These are phyloP conservation scores for Drosophila guanche DNA, from an alignment of 1,140 invertebrate species.

Conservation along the genomic window DNA sequence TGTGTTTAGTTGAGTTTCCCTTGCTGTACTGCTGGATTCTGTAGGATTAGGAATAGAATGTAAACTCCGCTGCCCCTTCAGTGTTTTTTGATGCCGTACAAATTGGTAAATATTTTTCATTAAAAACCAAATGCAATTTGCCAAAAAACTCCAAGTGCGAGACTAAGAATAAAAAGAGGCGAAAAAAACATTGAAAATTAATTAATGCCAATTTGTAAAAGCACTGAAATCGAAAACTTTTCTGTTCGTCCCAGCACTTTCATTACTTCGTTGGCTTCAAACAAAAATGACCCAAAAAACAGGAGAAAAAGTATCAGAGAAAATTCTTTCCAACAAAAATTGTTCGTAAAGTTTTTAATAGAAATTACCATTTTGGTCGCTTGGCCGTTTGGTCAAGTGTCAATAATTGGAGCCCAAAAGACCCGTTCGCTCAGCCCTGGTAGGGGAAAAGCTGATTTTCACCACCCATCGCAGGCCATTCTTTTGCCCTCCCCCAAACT, in stretches of 20 bases:
- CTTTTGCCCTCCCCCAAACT: neutral
- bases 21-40: neutral
- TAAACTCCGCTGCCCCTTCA: neutral
- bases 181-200: conserved; percentile 68
- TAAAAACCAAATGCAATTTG: conserved; percentile 49
- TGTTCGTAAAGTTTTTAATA: conserved; percentile 74
- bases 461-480: neutral
- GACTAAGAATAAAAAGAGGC: conserved; percentile 12
- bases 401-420: conserved; percentile 63
- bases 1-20: neutral
- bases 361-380: conserved; percentile 78
- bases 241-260: conserved; percentile 56
- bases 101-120: conserved; percentile 59
- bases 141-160: conserved; percentile 35
- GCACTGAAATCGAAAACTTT: conserved; percentile 78
- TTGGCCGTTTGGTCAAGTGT: conserved; percentile 77
- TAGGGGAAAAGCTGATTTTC: conserved; percentile 54
- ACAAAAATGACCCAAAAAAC: conserved; percentile 59
- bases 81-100: neutral
- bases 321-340: conserved; percentile 69
- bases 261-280: conserved; percentile 64
- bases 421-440: conserved; percentile 12
- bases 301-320: conserved; percentile 24
- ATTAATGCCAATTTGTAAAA: conserved; percentile 79
- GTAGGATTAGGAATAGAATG: too few relatives aligned